Percentiles rank a stretch among this genome's conserved stretches.
Conservation (phyloP, 1,140 invertebrate species). For the Macrosteles quadrilineatus region DNA sequence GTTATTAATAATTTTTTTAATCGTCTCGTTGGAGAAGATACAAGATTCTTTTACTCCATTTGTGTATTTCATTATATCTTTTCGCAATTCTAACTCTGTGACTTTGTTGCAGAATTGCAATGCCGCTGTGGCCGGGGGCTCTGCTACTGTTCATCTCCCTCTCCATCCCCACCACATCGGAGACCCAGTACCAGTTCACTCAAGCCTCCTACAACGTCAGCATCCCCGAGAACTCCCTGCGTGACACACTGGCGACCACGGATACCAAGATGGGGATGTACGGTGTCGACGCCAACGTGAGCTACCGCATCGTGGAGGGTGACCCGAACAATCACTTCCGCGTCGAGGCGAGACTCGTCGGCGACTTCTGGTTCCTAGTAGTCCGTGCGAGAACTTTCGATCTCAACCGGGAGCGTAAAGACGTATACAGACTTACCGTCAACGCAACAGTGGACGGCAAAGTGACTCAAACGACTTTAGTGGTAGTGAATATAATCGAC, state of each 20-base stretch:
- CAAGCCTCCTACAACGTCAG: slow-evolving; percentile 80
- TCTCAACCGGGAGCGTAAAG: slow-evolving; percentile 87
- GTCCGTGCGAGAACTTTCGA: slow-evolving; percentile 83
- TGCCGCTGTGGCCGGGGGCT: not conserved
- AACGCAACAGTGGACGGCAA: slow-evolving; percentile 67
- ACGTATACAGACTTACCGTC: slow-evolving; percentile 79
- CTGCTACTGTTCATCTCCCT: not conserved
- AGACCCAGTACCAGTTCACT: slow-evolving; percentile 65
- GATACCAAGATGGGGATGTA: slow-evolving; percentile 68
- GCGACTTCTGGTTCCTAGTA: slow-evolving; percentile 90
- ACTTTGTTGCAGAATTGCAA: not conserved
- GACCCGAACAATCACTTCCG: slow-evolving; percentile 90
- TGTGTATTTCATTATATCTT: no score
- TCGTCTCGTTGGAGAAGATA: no score
- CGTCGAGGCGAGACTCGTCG: slow-evolving; percentile 80
- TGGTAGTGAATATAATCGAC: slow-evolving; percentile 78
- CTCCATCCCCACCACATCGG: not conserved
- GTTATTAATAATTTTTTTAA: no score
- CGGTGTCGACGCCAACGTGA: slow-evolving; percentile 59
- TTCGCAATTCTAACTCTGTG: no score
- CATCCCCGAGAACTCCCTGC: slow-evolving; percentile 87
- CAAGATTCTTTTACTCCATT: no score
- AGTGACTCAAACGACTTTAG: slow-evolving; percentile 62
- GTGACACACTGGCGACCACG: slow-evolving; percentile 73
- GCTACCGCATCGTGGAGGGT: slow-evolving; percentile 78